Evolutionary conservation across 2,113 vertebrate species (phyloP), one percentile per base, ranked within the genome.

Genomic region (Suricata suricatta): DNA sequence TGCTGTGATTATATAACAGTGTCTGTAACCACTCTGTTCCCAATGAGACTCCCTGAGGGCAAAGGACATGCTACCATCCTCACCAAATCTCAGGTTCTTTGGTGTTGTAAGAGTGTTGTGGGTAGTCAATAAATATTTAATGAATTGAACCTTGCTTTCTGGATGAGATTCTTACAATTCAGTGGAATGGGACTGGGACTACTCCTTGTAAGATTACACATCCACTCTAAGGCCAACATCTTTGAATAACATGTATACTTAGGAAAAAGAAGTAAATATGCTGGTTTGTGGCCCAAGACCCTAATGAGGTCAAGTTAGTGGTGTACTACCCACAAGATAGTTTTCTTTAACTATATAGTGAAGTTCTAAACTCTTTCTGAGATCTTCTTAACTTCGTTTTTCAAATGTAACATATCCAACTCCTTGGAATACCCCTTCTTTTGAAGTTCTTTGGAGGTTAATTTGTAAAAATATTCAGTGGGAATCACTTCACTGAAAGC

Each of bases 81-180:
- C 33, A 90, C 25, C 3, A 12, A 79, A 9, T 64, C 35, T 87
- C n/a, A 79, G 64, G 14, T 47, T 94, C 14, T 69, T 47, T 96
- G 57, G 8, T 19, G 31, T 35, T 68, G 10, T 31, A 31, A 54
- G 52, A 60, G 15, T 25, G 38, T 57, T 79, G 23, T 50, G 17
- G 57, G 12, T 60, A 63, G 54, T 60, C 23, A 84, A 23, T 64
- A 94, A 50, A 44, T 71, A 83, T 63, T 69, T 52, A 47, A 57
- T 25, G 14, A 87, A 44, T 31, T 52, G 23, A 88, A 81, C 63
- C 83, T 86, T 17, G 35, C 15, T 19, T 50, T 82, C 11, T 90
- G 88, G 15, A 77, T 84, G 71, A n/a, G 41, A 87, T 47, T 86
- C n/a, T 89, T 90, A 92, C 8, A 96, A 44, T 91, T 76, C 64